These are phyloP conservation scores for Anas platyrhynchos DNA, from an alignment of 2,113 vertebrate genomes.

Conservation along the genomic window DNA sequence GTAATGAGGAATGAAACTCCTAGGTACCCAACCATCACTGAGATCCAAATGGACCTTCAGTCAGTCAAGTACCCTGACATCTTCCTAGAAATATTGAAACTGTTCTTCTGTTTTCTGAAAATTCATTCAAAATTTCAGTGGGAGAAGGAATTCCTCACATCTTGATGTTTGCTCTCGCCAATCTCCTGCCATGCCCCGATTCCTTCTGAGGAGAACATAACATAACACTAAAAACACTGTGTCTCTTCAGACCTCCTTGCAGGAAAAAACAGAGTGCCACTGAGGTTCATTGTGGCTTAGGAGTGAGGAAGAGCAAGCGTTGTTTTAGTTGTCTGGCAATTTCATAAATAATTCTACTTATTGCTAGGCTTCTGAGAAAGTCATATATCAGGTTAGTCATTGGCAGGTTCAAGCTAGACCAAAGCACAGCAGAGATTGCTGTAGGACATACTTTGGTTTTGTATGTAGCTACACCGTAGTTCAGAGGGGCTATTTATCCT, in stretches of 20 bases:
- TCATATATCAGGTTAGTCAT: neutral
- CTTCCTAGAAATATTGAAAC: neutral
- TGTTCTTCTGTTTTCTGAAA: neutral
- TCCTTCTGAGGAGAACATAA: neutral
- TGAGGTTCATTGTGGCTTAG: neutral
- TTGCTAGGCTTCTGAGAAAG: neutral
- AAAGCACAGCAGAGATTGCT: constrained; percentile 45
- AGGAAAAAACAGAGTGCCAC: neutral
- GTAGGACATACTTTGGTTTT: constrained; percentile 27
- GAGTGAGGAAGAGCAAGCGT: neutral
- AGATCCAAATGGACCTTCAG: neutral
- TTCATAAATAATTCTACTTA: neutral
- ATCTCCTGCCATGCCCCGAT: neutral
- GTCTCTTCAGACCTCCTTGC: neutral
- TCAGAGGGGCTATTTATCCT: constrained; percentile 41
- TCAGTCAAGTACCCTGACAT: neutral
- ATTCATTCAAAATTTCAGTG: neutral
- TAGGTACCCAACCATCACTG: neutral
- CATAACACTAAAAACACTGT: neutral
- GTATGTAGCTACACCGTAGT: neutral
- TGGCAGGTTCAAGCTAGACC: constrained; percentile 4
- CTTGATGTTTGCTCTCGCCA: neutral
- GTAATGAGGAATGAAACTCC: neutral
- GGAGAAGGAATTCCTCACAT: neutral
- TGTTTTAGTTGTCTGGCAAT: neutral